Base-by-base conservation (phyloP, 2,113 vertebrate species). In the Carassius auratus region DNA sequence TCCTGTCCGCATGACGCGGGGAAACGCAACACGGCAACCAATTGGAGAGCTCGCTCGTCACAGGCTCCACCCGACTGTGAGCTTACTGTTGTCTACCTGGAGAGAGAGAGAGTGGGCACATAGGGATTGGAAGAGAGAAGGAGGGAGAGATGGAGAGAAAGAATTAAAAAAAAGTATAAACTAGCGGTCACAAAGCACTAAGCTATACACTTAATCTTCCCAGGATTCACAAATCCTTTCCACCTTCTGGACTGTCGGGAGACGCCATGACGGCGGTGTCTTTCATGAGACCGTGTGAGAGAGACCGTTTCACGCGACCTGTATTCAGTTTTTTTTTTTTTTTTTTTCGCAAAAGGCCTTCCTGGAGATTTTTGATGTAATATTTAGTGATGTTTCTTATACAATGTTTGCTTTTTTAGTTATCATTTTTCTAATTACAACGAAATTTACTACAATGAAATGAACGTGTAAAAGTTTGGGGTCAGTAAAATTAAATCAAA, bases 1-100 rank as follows among this genome's bases (percentile, higher is more conserved):
- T 99, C 90, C 95, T 97, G 97, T 95, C 94, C 93, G 94, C 96
- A 96, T 96, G 97, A 95, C 91, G 83, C 59, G 17, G 38, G 50
- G 59, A 52, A 77, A 38, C 55, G 64, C 33, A 61, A 57, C 52
- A 19, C 19, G 21, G 45, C 81, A 57, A 68, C 8, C 85, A 13
- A 75, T 9, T 33, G 21, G 76, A 38, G n/a, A 69, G 15, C 59
- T 76, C 66, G 88, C 85, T 92, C 89, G 68, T 76, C 90, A 59
- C 86, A 87, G 92, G 92, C 85, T 90, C 87, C 73, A 87, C 89
- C 92, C 92, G 91, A 91, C 87, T 91, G 85, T 93, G 92, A 88
- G 90, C 76, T 93, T 91, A 94, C 91, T 62, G 10, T 86, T 55
- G 89, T 88, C 84, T 92, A 94, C 93, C 94, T 96, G 87, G 68